These are phyloP conservation scores for Episyrphus balteatus DNA, from an alignment of 1,140 invertebrate genomes.

Conservation along the genomic window DNA sequence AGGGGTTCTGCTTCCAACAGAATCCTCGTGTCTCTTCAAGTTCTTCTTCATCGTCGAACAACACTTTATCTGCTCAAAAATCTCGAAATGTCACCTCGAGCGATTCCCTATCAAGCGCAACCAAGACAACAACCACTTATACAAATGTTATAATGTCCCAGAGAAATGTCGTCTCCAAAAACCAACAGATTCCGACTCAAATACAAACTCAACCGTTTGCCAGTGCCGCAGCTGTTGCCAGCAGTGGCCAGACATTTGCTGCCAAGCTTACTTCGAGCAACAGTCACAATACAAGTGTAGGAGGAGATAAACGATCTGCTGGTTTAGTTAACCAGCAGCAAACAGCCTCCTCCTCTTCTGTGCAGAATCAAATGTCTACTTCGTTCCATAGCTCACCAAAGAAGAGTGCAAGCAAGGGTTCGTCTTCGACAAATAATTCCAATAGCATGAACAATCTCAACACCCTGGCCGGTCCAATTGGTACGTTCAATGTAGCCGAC, in stretches of 20 bases:
- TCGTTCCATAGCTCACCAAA: constrained; percentile 12
- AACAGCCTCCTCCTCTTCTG: constrained; percentile 20
- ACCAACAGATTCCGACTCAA: constrained; percentile 15
- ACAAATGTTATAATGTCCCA: constrained; percentile 49
- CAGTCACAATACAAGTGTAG: background rate
- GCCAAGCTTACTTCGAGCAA: constrained; percentile 4
- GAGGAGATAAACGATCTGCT: background rate
- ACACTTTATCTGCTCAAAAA: background rate
- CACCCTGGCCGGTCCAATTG: constrained; percentile 32
- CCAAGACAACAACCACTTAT: constrained; percentile 51
- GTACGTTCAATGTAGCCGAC: constrained; percentile 34
- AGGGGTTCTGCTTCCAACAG: background rate
- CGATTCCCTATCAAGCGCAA: constrained; percentile 12
- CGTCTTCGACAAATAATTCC: constrained; percentile 26
- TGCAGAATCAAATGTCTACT: background rate
- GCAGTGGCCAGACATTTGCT: constrained; percentile 12
- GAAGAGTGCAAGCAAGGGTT: constrained; percentile 30
- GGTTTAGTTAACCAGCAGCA: constrained; percentile 10
- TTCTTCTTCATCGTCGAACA: background rate
- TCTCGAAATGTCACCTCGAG: background rate
- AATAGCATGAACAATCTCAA: constrained; percentile 15
- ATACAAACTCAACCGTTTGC: background rate
- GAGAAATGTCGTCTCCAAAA: constrained; percentile 22
- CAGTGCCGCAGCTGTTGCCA: background rate
- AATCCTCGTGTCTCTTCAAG: background rate